These are phyloP conservation scores for Cantharis lateralis DNA, from an alignment of 2,888 invertebrate species.

Conservation along the genomic window DNA sequence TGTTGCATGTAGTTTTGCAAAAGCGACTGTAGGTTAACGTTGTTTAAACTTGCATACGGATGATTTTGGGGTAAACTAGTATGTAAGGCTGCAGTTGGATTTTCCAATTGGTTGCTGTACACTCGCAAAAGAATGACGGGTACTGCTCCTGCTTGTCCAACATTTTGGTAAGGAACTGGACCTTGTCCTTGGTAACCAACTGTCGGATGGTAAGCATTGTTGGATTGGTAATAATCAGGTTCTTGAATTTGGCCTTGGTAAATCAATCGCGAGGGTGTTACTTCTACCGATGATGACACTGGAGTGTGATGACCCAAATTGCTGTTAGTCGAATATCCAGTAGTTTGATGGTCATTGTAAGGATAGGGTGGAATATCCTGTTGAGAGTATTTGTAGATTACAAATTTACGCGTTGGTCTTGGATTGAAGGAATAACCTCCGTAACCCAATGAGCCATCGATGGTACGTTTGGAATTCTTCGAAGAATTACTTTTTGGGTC, in stretches of 20 bases:
- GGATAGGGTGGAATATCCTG: conserved; percentile 61
- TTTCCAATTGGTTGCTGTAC: conserved; percentile 62
- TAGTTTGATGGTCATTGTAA: background rate
- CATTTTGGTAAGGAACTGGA: conserved; percentile 57
- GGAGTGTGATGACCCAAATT: conserved; percentile 28
- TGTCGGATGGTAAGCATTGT: conserved; percentile 49
- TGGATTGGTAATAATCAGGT: conserved; percentile 34
- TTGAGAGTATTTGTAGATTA: conserved; percentile 74
- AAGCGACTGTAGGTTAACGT: conserved; percentile 61
- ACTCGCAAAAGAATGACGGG: conserved; percentile 64
- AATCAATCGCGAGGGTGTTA: background rate
- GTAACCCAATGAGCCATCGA: conserved; percentile 74
- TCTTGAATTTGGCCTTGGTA: background rate
- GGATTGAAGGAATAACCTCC: conserved; percentile 62
- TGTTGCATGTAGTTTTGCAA: conserved; percentile 59
- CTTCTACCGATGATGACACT: background rate
- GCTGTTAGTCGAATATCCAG: conserved; percentile 15
- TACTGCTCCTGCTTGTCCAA: conserved; percentile 54
- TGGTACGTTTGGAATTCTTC: conserved; percentile 66
- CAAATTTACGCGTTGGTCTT: conserved; percentile 59
- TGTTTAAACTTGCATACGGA: conserved; percentile 60
- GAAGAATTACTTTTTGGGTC: conserved; percentile 57
- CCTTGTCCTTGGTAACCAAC: conserved; percentile 54
- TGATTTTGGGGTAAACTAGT: conserved; percentile 62
- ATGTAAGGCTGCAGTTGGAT: conserved; percentile 60